Conservation (phyloP, 2,888 invertebrate species). For the Leuctra nigra region DNA sequence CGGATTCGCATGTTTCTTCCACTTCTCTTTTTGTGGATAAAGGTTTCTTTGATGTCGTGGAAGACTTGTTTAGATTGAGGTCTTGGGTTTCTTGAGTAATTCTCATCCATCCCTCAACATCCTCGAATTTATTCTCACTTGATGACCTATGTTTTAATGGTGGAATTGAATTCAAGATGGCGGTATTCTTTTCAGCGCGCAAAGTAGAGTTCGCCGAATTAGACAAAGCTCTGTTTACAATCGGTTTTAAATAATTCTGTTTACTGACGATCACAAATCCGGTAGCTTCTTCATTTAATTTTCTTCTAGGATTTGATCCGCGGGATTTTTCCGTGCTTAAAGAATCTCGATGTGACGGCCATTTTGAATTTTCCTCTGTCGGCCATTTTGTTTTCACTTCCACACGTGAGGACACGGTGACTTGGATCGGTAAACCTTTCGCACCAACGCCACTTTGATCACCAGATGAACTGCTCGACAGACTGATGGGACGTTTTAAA, state of each 20-base stretch:
- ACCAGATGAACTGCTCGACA: background rate
- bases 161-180: too few species aligned
- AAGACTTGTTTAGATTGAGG: background rate
- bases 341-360: background rate
- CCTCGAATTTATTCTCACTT: background rate
- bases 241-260: background rate
- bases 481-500: background rate
- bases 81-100: background rate
- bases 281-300: background rate
- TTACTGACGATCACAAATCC: constrained; percentile 1
- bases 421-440: background rate
- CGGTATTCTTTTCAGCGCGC: too few species aligned
- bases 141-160: too few species aligned
- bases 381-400: background rate
- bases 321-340: background rate
- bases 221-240: background rate
- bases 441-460: background rate
- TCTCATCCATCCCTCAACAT: background rate
- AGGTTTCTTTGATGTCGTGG: background rate
- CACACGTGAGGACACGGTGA: constrained; percentile 2
- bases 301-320: background rate
- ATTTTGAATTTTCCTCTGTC: background rate
- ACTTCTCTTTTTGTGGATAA: background rate
- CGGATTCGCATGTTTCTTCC: background rate
- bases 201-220: too few species aligned